Conservation (phyloP, 2,113 vertebrate species). For the Pungitius pungitius region DNA sequence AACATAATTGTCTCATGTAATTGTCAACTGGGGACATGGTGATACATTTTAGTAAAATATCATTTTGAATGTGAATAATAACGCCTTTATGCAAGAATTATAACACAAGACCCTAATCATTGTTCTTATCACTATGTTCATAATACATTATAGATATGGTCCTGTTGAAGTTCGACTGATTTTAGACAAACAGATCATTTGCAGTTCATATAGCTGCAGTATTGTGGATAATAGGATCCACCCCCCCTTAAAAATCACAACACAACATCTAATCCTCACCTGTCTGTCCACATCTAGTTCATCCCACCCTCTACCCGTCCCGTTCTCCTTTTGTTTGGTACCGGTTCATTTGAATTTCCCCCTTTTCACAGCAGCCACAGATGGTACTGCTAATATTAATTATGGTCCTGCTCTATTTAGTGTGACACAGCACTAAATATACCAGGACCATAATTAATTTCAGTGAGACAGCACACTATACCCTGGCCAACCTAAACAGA, state of each 20-base stretch:
- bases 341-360: neutral
- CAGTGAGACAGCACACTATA: neutral
- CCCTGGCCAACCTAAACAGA: neutral
- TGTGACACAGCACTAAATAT: neutral
- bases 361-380: neutral
- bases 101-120: neutral
- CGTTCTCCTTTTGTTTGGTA: neutral
- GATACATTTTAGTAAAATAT: neutral
- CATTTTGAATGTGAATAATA: neutral
- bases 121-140: neutral
- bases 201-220: conserved; percentile 34
- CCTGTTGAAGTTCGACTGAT: neutral
- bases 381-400: too few relatives aligned
- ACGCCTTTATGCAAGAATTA: neutral
- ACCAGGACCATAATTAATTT: too few relatives aligned
- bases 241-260: neutral
- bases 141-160: neutral
- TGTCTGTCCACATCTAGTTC: conserved; percentile 4
- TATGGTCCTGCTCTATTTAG: neutral
- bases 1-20: neutral
- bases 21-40: neutral
- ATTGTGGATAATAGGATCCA: conserved; percentile 28
- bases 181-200: conserved; percentile 31
- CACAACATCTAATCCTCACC: neutral
- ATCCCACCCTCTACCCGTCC: neutral